phyloP scores from a whole-genome alignment of 2,113 vertebrate genomes.

The Tauraco erythrolophus region DNA sequence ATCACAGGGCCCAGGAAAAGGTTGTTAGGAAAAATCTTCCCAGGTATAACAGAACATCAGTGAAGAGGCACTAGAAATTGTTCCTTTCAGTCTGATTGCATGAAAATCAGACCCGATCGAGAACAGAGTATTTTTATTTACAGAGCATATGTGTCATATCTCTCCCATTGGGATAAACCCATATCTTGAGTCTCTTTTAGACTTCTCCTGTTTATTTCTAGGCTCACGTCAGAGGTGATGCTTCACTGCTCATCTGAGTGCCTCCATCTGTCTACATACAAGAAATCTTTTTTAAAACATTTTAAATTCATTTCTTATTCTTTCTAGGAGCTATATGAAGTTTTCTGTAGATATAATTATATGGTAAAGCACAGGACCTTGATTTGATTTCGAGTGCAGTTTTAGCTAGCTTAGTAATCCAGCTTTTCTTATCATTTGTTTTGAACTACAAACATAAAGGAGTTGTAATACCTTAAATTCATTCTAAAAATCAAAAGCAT shows the following conservation, averaged over 20 bases:
- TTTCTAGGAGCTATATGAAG: conserved; percentile 56
- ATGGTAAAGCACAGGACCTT: conserved; percentile 35
- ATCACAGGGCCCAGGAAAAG: background rate
- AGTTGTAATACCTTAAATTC: conserved; percentile 28
- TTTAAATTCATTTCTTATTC: conserved; percentile 61
- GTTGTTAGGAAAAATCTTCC: background rate
- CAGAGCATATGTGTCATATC: background rate
- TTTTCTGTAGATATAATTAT: conserved; percentile 55
- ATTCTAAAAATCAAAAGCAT: conserved; percentile 18
- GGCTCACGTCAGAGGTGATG: conserved; percentile 38
- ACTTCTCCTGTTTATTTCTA: conserved; percentile 32
- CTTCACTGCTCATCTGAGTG: conserved; percentile 35
- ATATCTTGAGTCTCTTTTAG: background rate
- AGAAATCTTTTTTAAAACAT: conserved; percentile 67
- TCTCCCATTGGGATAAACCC: background rate
- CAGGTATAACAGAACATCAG: background rate
- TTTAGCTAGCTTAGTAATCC: conserved; percentile 32
- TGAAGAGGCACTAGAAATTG: background rate
- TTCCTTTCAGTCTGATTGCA: background rate
- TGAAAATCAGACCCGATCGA: background rate
- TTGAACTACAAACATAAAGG: conserved; percentile 43
- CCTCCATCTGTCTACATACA: conserved; percentile 72
- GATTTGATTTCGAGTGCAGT: conserved; percentile 47
- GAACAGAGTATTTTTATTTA: conserved; percentile 4
- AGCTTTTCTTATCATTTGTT: conserved; percentile 51